Conservation (phyloP, 2,797 vertebrate species). For the Leucoraja ocellata region DNA sequence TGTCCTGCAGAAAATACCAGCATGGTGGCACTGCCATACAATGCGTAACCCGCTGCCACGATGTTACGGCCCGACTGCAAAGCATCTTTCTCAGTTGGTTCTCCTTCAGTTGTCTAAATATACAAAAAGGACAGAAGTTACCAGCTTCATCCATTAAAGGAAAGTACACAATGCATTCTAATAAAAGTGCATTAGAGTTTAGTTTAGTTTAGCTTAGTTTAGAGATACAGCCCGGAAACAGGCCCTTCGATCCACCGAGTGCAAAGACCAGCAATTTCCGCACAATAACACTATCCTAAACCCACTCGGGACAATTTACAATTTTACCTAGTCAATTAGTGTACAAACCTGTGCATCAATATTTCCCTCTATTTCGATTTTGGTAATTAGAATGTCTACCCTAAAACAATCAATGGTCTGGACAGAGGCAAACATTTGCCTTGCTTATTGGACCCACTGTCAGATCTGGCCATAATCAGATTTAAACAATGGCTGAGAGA, state of each 20-base stretch:
- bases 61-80: constrained; percentile 81
- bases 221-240: no score
- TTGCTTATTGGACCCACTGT: not conserved
- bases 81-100: constrained; percentile 78
- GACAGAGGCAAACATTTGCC: not conserved
- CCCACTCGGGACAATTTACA: no score
- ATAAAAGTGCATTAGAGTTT: no score
- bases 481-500: not conserved
- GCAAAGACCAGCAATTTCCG: no score
- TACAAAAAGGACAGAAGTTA: not conserved
- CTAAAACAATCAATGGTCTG: not conserved
- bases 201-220: no score
- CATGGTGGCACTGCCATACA: constrained; percentile 96
- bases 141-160: not conserved
- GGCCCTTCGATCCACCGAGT: no score
- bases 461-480: not conserved
- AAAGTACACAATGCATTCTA: not conserved
- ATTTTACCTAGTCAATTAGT: no score
- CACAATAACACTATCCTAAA: no score
- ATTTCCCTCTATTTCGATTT: not conserved
- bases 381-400: not conserved
- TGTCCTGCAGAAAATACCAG: constrained; percentile 78
- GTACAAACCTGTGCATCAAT: not conserved
- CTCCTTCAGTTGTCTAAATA: constrained; percentile 59
- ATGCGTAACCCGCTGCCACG: constrained; percentile 85